Percentiles rank a stretch among this genome's conserved stretches.
Evolutionary conservation across 2,113 vertebrate genomes (phyloP).

Genomic region (Chrysemys picta): DNA sequence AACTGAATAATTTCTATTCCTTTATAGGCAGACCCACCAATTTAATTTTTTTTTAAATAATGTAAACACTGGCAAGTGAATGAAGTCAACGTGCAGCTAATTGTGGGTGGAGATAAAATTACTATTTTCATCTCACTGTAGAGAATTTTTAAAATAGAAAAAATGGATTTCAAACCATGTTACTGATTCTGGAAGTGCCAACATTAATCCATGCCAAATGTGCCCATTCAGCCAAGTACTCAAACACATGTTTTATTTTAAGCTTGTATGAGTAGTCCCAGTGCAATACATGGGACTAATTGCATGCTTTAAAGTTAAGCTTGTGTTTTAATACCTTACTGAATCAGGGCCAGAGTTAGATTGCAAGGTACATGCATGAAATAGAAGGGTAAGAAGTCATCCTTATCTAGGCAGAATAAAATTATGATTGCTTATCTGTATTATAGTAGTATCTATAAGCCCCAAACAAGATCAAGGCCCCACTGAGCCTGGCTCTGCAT

Average conservation of each 20-base stretch:
- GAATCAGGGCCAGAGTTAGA: fast-evolving
- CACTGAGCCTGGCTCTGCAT: background rate
- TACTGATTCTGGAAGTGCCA: background rate
- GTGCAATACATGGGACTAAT: background rate
- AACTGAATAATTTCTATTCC: slow-evolving; percentile 23
- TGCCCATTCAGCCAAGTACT: background rate
- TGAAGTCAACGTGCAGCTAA: background rate
- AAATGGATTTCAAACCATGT: background rate
- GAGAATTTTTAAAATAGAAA: background rate
- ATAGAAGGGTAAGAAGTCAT: background rate
- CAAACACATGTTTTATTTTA: background rate
- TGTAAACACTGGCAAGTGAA: background rate
- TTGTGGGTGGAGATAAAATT: background rate
- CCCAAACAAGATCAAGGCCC: background rate
- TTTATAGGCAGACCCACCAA: background rate
- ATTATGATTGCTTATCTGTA: background rate
- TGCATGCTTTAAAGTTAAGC: background rate
- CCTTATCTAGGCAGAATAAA: fast-evolving
- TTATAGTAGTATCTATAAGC: background rate
- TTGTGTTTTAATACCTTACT: background rate
- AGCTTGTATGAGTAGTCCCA: background rate
- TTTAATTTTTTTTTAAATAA: slow-evolving; percentile 9
- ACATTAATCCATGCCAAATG: background rate
- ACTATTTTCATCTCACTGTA: background rate
- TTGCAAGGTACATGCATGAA: background rate